These are phyloP conservation scores for Drosophila sproati DNA, from an alignment of 1,140 invertebrate genomes.

Conservation along the genomic window DNA sequence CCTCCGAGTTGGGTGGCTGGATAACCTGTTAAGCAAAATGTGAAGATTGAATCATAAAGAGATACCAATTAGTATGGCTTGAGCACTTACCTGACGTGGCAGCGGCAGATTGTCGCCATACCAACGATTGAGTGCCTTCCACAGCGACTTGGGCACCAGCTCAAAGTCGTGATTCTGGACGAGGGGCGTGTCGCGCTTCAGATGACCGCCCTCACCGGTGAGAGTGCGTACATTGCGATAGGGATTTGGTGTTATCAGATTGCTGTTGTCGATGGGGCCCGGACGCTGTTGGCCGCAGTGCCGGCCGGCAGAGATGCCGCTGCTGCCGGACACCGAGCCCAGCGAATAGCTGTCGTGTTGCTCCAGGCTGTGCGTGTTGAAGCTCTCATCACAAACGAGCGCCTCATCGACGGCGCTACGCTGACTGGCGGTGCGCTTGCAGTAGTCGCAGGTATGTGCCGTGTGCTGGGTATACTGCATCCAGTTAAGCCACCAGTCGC, in stretches of 20 bases:
- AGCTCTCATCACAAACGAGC: conserved; percentile 88
- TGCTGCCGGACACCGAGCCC: conserved; percentile 85
- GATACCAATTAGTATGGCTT: background rate
- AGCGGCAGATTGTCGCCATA: conserved; percentile 93
- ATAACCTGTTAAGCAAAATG: conserved; percentile 86
- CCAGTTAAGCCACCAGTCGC: conserved; percentile 94
- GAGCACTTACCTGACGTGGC: conserved; percentile 88
- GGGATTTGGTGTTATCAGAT: conserved; percentile 87
- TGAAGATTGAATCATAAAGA: background rate
- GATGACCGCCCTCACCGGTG: conserved; percentile 94
- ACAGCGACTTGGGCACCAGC: conserved; percentile 92
- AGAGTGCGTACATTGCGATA: conserved; percentile 88
- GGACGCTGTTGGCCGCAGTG: conserved; percentile 85
- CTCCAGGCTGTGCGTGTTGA: conserved; percentile 87
- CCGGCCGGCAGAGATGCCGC: conserved; percentile 85
- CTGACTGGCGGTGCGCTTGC: conserved; percentile 64
- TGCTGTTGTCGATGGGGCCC: conserved; percentile 92
- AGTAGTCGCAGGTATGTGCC: conserved; percentile 80
- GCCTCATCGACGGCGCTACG: conserved; percentile 85
- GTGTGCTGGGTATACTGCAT: conserved; percentile 88
- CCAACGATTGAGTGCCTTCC: conserved; percentile 93
- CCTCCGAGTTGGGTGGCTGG: conserved; percentile 86
- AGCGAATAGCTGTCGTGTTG: conserved; percentile 85
- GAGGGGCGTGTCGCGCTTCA: conserved; percentile 89
- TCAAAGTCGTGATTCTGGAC: conserved; percentile 92